Evolutionary conservation across 2,888 invertebrate species (phyloP), one percentile per base, ranked within the genome.

Genomic region (Rhamphomyia laevipes): DNA sequence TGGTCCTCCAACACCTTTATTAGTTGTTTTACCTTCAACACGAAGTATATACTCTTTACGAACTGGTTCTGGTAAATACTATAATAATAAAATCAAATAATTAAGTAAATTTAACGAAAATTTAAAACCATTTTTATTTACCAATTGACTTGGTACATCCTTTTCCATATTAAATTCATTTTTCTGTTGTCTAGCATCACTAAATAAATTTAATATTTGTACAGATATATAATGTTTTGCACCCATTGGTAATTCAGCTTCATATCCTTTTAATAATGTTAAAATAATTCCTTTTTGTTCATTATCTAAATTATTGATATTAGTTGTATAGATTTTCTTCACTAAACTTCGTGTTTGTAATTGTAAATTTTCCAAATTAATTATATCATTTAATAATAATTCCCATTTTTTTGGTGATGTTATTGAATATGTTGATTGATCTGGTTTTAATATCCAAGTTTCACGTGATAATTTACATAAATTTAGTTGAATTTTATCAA

Each of bases 41-140:
- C 76, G 68, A 57, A 75, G 65, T 30, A 74, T 67, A 47, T 74
- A 73, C 31, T 74, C 73, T 71, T 78, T 69, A 48, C 66, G 65
- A 35, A 57, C 50, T 17, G 62, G 55, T 45, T 58, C 53, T 18
- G 59, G 58, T 12, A 59, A 48, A 42, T 51, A 50, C 60, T 61
- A 15, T 11, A 45, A 45, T 42, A 47, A 35, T 31, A 41, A 31
- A 43, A 10, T 45, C 7, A 3, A 16, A 13, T 3, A 38, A 48
- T 48, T 40, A 12, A 16, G 15, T 27, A 30, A 17, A 42, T 37
- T 30, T 16, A 43, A 41, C 33, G 35, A 46, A 41, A 40, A n/a
- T 9, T 15, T 11, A 17, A 11, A 4, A 10, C 5, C 10, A 30
- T 10, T 27, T n/a, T 50, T 40, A 9, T n/a, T 30, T 49, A 51